A percentile compares a stretch with the other conserved stretches of the same genome.
Conservation (phyloP, 2,888 invertebrate genomes). For the Automeris io region DNA sequence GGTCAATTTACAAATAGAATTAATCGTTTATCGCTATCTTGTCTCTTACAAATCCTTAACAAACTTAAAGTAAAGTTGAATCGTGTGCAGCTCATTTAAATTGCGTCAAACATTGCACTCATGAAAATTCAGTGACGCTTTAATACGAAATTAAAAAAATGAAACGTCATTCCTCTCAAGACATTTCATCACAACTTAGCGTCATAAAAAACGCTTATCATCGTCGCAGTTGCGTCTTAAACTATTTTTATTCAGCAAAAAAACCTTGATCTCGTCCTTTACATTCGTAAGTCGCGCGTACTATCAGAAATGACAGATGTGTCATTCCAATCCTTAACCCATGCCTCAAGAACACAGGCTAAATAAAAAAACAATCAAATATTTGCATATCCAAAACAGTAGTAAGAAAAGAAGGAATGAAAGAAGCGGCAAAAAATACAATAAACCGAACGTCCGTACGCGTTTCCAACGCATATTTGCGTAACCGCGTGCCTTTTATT, state of each 20-base stretch:
- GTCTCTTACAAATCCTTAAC: no score
- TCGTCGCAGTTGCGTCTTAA: constrained; percentile 35
- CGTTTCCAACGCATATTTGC: constrained; percentile 65
- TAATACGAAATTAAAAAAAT: constrained; percentile 47
- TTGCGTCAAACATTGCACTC: constrained; percentile 64
- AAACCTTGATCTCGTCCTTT: constrained; percentile 7
- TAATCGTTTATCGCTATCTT: no score
- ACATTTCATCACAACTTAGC: constrained; percentile 49
- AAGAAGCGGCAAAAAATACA: constrained; percentile 37
- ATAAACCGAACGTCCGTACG: constrained; percentile 30
- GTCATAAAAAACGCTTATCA: constrained; percentile 31
- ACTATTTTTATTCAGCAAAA: constrained; percentile 30
- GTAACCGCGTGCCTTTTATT: constrained; percentile 50
- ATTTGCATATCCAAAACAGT: constrained; percentile 65
- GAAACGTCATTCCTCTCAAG: constrained; percentile 40
- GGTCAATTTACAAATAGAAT: no score
- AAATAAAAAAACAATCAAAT: constrained; percentile 58
- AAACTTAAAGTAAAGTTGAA: no score
- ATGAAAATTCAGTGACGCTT: constrained; percentile 66
- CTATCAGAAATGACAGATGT: constrained; percentile 73
- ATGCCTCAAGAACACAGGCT: constrained; percentile 6
- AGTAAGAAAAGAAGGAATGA: constrained; percentile 46
- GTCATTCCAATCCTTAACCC: constrained; percentile 41
- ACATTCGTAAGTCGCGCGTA: constrained; percentile 43
- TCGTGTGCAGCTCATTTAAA: no score